phyloP scores from a whole-genome alignment of 2,888 invertebrate species.

The Drosophila falleni region DNA sequence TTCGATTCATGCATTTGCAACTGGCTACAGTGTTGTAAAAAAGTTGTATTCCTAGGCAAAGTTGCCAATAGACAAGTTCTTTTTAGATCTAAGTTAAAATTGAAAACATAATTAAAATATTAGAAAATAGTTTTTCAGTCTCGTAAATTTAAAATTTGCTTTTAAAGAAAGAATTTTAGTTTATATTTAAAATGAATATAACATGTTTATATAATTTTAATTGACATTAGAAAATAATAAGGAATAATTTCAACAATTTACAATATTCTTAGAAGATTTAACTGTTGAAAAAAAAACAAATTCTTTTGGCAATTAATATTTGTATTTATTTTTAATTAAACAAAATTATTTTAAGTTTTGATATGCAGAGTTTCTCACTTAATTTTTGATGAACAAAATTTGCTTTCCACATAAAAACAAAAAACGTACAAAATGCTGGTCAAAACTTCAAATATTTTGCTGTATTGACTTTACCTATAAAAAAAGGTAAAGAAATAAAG shows the following conservation, averaged over 20 bases:
- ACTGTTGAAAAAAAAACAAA: too few relatives aligned
- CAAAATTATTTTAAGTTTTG: not conserved
- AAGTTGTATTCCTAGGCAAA: not conserved
- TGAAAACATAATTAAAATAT: not conserved
- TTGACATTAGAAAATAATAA: too few relatives aligned
- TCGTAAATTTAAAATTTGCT: not conserved
- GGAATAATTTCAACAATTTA: too few relatives aligned
- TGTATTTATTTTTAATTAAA: not conserved
- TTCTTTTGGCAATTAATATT: too few relatives aligned
- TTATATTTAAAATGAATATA: too few relatives aligned
- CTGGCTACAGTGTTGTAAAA: not conserved
- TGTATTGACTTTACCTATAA: not conserved
- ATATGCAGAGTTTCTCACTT: not conserved
- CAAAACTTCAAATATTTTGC: not conserved
- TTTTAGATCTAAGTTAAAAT: not conserved
- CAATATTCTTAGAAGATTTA: too few relatives aligned
- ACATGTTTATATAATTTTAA: too few relatives aligned
- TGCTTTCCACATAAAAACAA: not conserved
- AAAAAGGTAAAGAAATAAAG: not conserved
- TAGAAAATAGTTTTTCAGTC: not conserved
- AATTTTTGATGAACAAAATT: not conserved
- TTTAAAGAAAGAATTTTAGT: not conserved
- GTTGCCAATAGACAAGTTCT: not conserved
- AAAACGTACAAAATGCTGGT: not conserved
- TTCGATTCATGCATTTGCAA: not conserved